These are phyloP conservation scores for Seira sanloemensis DNA, from an alignment of 2,888 invertebrate genomes.

Conservation along the genomic window DNA sequence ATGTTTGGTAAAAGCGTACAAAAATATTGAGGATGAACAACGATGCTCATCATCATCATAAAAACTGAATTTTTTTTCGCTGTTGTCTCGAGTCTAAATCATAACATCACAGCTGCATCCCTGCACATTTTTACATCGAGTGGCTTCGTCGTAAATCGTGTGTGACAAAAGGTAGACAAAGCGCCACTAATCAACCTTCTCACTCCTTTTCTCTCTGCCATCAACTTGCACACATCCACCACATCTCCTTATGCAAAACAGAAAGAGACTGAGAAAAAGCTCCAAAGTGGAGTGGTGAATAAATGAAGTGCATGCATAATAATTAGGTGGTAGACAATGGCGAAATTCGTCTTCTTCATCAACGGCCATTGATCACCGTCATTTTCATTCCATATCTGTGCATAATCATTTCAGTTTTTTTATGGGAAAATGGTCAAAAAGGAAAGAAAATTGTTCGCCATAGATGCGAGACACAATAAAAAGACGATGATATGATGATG, in stretches of 20 bases:
- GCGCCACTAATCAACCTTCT: neutral
- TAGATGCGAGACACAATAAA: no score
- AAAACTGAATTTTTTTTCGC: no score
- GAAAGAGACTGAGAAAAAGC: no score
- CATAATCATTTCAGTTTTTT: conserved; percentile 30
- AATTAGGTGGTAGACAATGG: conserved; percentile 47
- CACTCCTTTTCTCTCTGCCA: neutral
- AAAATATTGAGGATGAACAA: no score
- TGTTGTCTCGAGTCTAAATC: no score
- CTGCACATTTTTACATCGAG: no score
- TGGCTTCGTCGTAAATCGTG: no score
- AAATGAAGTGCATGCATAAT: conserved; percentile 44
- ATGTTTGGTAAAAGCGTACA: no score
- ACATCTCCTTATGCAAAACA: neutral
- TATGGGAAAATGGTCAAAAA: conserved; percentile 62
- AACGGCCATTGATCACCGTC: conserved; percentile 60
- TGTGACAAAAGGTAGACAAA: neutral
- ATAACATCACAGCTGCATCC: no score
- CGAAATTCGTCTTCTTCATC: conserved; percentile 63
- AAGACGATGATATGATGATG: neutral
- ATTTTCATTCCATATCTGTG: conserved; percentile 64
- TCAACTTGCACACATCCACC: neutral
- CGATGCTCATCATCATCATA: no score
- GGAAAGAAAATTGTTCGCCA: conserved; percentile 11
- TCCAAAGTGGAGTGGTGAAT: neutral